phyloP scores from a whole-genome alignment of 2,113 vertebrate species.

The Gymnobelideus leadbeateri region DNA sequence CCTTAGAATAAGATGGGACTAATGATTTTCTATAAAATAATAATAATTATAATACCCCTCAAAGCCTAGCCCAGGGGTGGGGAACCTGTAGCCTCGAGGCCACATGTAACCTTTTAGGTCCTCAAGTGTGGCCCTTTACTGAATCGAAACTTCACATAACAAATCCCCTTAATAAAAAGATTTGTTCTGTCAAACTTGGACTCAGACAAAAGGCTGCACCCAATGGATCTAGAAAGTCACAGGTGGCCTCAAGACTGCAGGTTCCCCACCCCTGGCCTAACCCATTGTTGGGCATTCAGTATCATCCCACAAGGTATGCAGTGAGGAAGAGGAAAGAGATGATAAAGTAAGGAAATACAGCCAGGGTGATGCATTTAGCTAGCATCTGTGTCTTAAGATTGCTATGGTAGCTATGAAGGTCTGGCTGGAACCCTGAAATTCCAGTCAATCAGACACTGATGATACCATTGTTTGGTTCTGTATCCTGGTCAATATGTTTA shows the following conservation, averaged over 20 bases:
- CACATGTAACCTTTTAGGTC: too few relatives aligned
- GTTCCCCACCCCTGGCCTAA: too few relatives aligned
- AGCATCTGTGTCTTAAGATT: background rate
- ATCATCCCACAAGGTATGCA: background rate
- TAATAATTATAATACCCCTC: background rate
- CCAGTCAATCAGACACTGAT: background rate
- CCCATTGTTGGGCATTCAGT: background rate
- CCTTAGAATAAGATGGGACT: background rate
- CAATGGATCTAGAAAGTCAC: too few relatives aligned
- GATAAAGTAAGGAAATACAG: background rate
- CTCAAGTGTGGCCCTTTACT: too few relatives aligned
- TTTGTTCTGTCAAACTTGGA: too few relatives aligned
- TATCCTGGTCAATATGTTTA: background rate
- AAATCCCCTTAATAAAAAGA: too few relatives aligned
- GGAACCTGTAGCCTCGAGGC: too few relatives aligned
- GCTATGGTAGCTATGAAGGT: background rate
- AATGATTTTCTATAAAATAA: background rate
- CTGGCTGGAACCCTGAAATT: background rate
- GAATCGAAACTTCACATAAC: too few relatives aligned
- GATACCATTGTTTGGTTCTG: background rate
- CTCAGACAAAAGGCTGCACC: too few relatives aligned
- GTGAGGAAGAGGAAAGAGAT: background rate
- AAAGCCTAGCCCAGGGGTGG: background rate
- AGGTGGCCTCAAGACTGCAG: too few relatives aligned
- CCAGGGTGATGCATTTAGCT: background rate